These are phyloP conservation scores for Papilio elwesi DNA, from an alignment of 2,888 invertebrate species.

Conservation along the genomic window DNA sequence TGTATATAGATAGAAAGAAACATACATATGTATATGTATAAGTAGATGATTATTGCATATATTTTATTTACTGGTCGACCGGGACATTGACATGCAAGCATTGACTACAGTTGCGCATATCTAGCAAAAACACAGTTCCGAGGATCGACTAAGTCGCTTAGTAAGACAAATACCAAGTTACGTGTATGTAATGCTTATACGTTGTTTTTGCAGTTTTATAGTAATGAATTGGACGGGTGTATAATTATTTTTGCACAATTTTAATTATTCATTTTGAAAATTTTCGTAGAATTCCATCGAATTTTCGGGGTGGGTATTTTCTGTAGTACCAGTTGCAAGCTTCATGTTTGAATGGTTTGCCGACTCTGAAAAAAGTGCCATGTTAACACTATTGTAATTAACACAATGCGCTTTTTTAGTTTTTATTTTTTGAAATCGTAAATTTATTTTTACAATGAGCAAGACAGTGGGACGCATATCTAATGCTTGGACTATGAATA, in stretches of 20 bases:
- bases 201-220: not conserved
- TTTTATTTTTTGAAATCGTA: no score
- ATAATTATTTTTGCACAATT: conserved; percentile 24
- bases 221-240: not conserved
- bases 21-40: no score
- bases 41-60: no score
- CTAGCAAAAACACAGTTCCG: not conserved
- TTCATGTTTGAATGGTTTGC: conserved; percentile 80
- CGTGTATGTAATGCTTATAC: not conserved
- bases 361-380: conserved; percentile 69
- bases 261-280: conserved; percentile 60
- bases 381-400: not conserved
- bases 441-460: no score
- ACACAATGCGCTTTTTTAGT: no score
- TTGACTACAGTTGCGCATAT: not conserved
- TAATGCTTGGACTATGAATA: no score
- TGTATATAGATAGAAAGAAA: no score
- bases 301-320: conserved; percentile 80
- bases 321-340: conserved; percentile 84
- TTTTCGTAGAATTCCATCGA: conserved; percentile 66
- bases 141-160: not conserved
- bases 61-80: no score
- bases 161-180: not conserved
- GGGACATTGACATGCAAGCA: not conserved
- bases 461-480: no score